Base-by-base conservation (phyloP, 2,888 invertebrate species). In the Hesperia comma region DNA sequence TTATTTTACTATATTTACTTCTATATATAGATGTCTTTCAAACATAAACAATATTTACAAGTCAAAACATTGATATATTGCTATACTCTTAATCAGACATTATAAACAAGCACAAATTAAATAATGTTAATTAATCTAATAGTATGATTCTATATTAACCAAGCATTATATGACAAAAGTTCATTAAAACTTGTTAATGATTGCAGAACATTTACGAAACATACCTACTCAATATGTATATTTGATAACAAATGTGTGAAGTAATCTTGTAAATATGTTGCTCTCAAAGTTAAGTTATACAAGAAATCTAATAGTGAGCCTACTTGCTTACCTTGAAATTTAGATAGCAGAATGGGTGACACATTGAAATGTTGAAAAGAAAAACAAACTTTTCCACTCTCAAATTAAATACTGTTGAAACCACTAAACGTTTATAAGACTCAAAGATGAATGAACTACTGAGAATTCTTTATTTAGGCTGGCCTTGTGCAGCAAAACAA, bases 271-370 rank as follows among this genome's bases (percentile, higher is more conserved):
- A 15, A 10, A 10, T n/a, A n/a, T 32, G 15, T 62, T 54, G 51
- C 43, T 55, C 55, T 55, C 7, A 49, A 63, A 58, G 61, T 69
- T 55, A 40, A 57, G 70, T 72, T 70, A 68, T 63, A 46, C 69
- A 73, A 76, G 54, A 72, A 71, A 74, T 69, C 69, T 17, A 66
- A 68, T 49, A 62, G 66, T 73, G 56, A 41, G 69, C 19, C 46
- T 51, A 49, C 49, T 76, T 75, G 81, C 81, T 87, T 85, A 90
- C 90, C 90, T 89, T 89, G 80, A 82, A 77, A 71, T 79, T 82
- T 56, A 86, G 79, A 84, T 84, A 87, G 80, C 85, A 84, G 74
- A 88, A 86, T 74, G 86, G 88, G 74, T 86, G 79, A 81, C 90
- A 90, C 90, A 90, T 89, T 77, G 74, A 73, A 43, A 75, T 70